Percentiles rank a stretch among this genome's conserved stretches.
Evolutionary conservation across 2,113 vertebrate species (phyloP).

Genomic region (Falco punctatus): DNA sequence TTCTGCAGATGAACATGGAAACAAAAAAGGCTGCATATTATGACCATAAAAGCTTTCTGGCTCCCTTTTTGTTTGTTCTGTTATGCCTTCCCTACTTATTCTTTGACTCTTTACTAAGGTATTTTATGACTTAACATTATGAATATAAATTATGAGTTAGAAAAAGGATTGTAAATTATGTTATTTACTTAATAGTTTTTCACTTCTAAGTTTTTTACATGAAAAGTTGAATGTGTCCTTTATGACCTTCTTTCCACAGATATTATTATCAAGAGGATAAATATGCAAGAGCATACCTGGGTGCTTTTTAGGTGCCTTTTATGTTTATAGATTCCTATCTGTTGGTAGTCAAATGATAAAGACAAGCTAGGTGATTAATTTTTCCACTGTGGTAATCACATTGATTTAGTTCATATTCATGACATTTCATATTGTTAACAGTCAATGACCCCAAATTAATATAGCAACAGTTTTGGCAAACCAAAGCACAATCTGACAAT

Average conservation of each 20-base stretch:
- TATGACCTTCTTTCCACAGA: not conserved
- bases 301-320: slow-evolving; percentile 12
- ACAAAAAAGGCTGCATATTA: not conserved
- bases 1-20: not conserved
- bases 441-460: slow-evolving; percentile 55
- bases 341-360: slow-evolving; percentile 48
- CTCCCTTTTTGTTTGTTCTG: not conserved
- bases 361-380: slow-evolving; percentile 63
- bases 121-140: not conserved
- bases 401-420: slow-evolving; percentile 64
- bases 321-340: slow-evolving; percentile 61
- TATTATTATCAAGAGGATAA: slow-evolving; percentile 6
- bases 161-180: not conserved
- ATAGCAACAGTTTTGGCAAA: slow-evolving; percentile 38
- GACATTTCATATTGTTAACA: slow-evolving; percentile 62
- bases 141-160: not conserved
- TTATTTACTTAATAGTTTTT: not conserved
- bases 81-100: not conserved
- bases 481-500: slow-evolving; percentile 45
- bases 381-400: slow-evolving; percentile 60
- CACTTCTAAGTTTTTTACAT: not conserved
- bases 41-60: not conserved
- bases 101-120: not conserved
- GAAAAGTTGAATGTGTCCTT: not conserved
- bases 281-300: slow-evolving; percentile 43